These are phyloP conservation scores for Idris sp. DNA, from an alignment of 1,140 invertebrate species.

Conservation along the genomic window DNA sequence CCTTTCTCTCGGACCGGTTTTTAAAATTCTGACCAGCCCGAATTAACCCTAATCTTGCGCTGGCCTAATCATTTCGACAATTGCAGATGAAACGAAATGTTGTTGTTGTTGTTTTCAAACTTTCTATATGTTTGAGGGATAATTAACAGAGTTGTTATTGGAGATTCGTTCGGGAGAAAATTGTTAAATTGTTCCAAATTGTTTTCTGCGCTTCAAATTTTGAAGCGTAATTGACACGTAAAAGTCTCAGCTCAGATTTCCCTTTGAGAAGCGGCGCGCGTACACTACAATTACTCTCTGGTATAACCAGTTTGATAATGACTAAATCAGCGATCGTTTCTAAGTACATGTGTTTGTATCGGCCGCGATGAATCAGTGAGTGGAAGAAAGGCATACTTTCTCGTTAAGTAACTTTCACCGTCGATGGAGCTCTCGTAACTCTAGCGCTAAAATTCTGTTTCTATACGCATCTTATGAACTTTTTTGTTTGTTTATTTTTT, in stretches of 20 bases:
- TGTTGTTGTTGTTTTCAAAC: too few species aligned
- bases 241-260: conserved; percentile 40
- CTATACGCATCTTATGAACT: conserved; percentile 3
- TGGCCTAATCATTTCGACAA: too few species aligned
- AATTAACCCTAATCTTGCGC: too few species aligned
- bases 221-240: conserved; percentile 24
- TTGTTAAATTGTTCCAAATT: too few species aligned
- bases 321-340: conserved; percentile 59
- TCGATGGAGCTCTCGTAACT: conserved; percentile 72
- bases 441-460: conserved; percentile 68
- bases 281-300: conserved; percentile 51
- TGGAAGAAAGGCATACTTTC: conserved; percentile 78
- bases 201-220: conserved; percentile 21
- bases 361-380: conserved; percentile 75
- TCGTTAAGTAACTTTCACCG: conserved; percentile 77
- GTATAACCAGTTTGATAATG: conserved; percentile 59
- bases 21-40: too few species aligned
- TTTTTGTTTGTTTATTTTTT: too few species aligned
- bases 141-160: too few species aligned
- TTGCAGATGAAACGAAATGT: too few species aligned
- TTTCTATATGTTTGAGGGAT: too few species aligned
- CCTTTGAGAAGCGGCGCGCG: conserved; percentile 12
- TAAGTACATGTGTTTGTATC: conserved; percentile 62
- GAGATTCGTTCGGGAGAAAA: conserved; percentile 8
- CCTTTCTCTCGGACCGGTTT: conserved; percentile 44